Conservation (phyloP, 2,797 vertebrate species). For the Enteromius argenteus region DNA sequence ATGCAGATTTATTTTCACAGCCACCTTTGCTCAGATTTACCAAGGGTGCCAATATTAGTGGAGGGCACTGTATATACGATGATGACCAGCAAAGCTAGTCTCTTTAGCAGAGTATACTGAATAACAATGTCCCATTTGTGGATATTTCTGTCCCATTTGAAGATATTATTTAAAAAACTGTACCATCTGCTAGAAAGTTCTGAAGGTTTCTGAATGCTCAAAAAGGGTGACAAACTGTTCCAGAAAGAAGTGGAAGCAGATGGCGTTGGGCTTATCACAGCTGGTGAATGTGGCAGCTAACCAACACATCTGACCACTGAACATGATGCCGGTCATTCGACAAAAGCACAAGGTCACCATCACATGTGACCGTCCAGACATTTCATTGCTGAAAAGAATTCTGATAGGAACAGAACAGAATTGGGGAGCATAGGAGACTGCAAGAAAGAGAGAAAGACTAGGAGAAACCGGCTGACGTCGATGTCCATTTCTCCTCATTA, state of each 20-base stretch:
- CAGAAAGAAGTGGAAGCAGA: constrained; percentile 7
- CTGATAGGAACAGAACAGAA: background rate
- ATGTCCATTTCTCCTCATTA: constrained; percentile 40
- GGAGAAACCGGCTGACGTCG: constrained; percentile 4
- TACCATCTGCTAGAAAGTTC: constrained; percentile 7
- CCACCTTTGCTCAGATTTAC: too few relatives aligned
- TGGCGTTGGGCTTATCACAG: constrained; percentile 34
- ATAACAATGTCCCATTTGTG: background rate
- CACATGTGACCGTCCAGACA: background rate
- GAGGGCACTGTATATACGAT: background rate
- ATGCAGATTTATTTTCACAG: too few relatives aligned
- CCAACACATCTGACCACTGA: constrained; percentile 18
- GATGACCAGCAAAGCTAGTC: background rate
- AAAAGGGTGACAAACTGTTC: constrained; percentile 6
- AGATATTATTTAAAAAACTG: background rate
- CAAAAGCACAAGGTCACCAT: constrained; percentile 19
- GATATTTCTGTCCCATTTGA: background rate
- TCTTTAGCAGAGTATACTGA: background rate
- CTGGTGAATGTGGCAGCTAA: constrained; percentile 9
- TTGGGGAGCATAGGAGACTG: background rate
- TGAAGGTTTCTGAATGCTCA: background rate
- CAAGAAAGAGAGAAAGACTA: constrained; percentile 1
- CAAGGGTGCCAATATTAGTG: too few relatives aligned
- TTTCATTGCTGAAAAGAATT: background rate
- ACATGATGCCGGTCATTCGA: background rate